These are phyloP conservation scores for Eulemur coronatus DNA, from an alignment of 2,797 vertebrate genomes.

Conservation along the genomic window DNA sequence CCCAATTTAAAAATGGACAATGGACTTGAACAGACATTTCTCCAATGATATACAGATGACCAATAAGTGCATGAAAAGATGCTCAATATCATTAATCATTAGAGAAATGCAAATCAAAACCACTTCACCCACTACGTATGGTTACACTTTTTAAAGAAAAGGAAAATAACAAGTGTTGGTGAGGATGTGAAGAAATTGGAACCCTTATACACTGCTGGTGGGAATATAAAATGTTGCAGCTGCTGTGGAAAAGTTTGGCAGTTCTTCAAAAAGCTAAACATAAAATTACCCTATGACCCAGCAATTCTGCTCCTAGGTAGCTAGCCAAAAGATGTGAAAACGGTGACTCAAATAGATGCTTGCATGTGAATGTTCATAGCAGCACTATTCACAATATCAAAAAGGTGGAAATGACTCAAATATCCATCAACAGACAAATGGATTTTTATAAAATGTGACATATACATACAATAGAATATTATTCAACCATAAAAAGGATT, in stretches of 20 bases:
- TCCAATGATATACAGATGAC: neutral
- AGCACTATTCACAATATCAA: neutral
- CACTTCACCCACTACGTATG: neutral
- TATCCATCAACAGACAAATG: neutral
- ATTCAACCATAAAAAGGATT: neutral
- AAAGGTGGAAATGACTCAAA: neutral
- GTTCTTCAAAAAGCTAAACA: conserved; percentile 35
- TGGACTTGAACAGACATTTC: neutral
- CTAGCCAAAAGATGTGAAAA: conserved; percentile 38
- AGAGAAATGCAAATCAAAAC: neutral
- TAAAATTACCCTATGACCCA: neutral
- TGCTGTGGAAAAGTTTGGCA: neutral
- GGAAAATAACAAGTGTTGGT: neutral
- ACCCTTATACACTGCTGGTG: neutral
- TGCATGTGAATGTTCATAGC: neutral
- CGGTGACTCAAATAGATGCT: neutral
- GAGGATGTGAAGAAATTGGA: neutral
- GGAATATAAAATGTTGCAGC: neutral
- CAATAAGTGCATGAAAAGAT: neutral
- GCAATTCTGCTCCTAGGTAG: neutral
- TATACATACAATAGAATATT: neutral
- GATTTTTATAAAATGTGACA: neutral
- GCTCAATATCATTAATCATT: neutral
- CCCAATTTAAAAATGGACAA: conserved; percentile 14
- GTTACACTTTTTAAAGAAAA: neutral